Evolutionary conservation across 1,140 invertebrate species (phyloP).

Genomic region (Panonychus citri): DNA sequence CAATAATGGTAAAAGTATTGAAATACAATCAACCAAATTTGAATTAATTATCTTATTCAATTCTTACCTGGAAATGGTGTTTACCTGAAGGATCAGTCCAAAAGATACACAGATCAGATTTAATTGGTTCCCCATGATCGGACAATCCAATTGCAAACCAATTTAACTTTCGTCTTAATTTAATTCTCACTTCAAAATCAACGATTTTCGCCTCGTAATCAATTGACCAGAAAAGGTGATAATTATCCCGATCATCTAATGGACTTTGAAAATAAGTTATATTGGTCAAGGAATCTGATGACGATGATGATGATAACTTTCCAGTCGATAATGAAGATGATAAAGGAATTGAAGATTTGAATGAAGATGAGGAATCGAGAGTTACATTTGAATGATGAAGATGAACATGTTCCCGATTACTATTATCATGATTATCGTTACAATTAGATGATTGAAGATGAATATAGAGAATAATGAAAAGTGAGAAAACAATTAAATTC

Average conservation of each 20-base stretch:
- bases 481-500: background rate
- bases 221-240: slow-evolving; percentile 17
- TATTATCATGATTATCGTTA: too few species aligned
- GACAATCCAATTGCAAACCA: slow-evolving; percentile 84
- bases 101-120: slow-evolving; percentile 63
- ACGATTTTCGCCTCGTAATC: slow-evolving; percentile 15
- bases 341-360: too few species aligned
- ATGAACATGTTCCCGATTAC: too few species aligned
- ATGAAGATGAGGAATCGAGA: too few species aligned
- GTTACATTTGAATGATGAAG: background rate
- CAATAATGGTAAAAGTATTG: background rate
- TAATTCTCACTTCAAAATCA: slow-evolving; percentile 14
- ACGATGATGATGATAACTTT: background rate
- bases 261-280: background rate
- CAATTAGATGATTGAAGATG: too few species aligned
- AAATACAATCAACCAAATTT: background rate
- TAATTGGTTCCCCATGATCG: slow-evolving; percentile 46
- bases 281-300: too few species aligned
- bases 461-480: background rate
- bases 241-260: slow-evolving; percentile 12
- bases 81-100: slow-evolving; percentile 41
- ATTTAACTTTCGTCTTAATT: slow-evolving; percentile 7
- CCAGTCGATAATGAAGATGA: too few species aligned
- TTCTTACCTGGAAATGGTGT: slow-evolving; percentile 38
- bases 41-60: background rate